Conservation (phyloP, 2,113 vertebrate genomes). For the Coreoperca whiteheadi region DNA sequence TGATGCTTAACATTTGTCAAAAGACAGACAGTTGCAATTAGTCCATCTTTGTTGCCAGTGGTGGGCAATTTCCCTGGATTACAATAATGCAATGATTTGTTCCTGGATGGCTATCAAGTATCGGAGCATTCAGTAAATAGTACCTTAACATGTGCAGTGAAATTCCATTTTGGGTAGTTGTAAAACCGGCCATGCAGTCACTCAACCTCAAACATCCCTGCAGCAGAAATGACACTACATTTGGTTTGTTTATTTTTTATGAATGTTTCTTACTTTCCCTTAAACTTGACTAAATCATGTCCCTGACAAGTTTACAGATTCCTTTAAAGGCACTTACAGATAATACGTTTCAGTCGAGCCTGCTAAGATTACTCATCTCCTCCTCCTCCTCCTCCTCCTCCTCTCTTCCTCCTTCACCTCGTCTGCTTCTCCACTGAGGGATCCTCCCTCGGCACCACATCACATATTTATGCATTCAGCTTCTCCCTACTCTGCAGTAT, state of each 20-base stretch:
- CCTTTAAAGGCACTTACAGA: not conserved
- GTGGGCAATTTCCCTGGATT: not conserved
- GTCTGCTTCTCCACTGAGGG: not conserved
- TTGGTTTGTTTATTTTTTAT: not conserved
- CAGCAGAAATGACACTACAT: not conserved
- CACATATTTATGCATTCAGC: conserved; percentile 52
- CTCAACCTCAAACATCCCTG: not conserved
- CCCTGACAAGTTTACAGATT: not conserved
- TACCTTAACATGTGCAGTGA: not conserved
- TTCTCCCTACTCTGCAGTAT: conserved; percentile 43
- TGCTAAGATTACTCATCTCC: not conserved
- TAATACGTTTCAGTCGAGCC: not conserved
- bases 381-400: conserved; percentile 6
- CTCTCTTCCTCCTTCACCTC: conserved; percentile 15
- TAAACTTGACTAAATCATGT: not conserved
- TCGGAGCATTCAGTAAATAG: not conserved
- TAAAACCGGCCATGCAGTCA: not conserved
- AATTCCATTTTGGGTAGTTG: not conserved
- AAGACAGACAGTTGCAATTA: not conserved
- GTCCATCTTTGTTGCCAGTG: not conserved
- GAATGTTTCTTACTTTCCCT: not conserved
- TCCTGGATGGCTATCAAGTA: not conserved
- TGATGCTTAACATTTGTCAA: not conserved
- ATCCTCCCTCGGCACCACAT: conserved; percentile 25
- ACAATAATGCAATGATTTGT: not conserved